Conservation (phyloP, 2,797 vertebrate genomes). For the Hybognathus amarus region DNA sequence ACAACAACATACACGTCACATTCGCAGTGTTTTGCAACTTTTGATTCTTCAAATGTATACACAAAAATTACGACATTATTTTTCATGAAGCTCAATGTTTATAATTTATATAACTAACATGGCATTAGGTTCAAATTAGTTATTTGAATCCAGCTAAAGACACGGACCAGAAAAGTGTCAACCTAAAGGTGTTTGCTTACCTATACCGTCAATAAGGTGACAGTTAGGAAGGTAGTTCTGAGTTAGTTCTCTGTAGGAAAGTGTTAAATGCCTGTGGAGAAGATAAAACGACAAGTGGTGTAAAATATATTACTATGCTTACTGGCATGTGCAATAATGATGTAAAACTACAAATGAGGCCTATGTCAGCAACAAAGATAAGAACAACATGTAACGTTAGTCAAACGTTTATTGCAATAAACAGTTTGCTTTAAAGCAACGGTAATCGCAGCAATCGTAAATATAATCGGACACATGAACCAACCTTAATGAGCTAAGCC, state of each 20-base stretch:
- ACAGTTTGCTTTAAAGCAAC: not conserved
- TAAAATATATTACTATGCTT: not conserved
- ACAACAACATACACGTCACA: not conserved
- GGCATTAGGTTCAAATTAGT: too few relatives aligned
- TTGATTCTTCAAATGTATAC: not conserved
- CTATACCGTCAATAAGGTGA: constrained; percentile 67
- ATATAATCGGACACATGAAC: constrained; percentile 20
- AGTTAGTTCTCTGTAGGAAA: constrained; percentile 66
- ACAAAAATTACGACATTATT: not conserved
- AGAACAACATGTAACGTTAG: not conserved
- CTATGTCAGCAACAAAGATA: not conserved
- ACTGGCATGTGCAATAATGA: not conserved
- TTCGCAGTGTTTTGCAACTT: not conserved
- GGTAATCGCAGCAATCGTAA: not conserved
- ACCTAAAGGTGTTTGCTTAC: constrained; percentile 57
- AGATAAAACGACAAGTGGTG: not conserved
- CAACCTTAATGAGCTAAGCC: constrained; percentile 66
- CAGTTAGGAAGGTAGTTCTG: constrained; percentile 73
- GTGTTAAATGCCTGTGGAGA: constrained; percentile 59
- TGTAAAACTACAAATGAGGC: not conserved
- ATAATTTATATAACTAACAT: not conserved
- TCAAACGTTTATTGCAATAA: not conserved
- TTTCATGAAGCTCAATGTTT: not conserved
- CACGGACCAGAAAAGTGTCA: not conserved
- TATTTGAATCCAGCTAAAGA: not conserved